phyloP scores from a whole-genome alignment of 1,140 invertebrate species.

The Psilanteris sp. region DNA sequence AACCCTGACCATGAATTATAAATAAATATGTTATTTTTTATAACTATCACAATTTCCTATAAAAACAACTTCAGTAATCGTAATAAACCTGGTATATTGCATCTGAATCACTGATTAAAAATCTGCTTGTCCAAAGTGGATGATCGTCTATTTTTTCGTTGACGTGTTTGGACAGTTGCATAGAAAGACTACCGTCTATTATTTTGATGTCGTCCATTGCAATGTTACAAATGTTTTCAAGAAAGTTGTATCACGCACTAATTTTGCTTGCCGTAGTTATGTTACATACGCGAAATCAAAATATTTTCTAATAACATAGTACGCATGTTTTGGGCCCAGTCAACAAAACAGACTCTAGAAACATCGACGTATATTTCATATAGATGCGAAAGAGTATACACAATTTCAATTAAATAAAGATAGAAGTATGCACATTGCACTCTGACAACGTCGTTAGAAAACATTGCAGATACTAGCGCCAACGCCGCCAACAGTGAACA shows the following conservation, averaged over 20 bases:
- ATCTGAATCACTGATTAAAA: constrained; percentile 85
- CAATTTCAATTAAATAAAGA: too few relatives aligned
- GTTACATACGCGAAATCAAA: constrained; percentile 7
- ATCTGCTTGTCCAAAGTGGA: constrained; percentile 90
- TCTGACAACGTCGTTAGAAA: too few relatives aligned
- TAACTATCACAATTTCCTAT: too few relatives aligned
- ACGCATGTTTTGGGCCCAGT: constrained; percentile 9
- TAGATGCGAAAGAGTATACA: too few relatives aligned
- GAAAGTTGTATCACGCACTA: too few relatives aligned
- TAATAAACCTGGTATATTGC: constrained; percentile 83
- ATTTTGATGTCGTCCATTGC: constrained; percentile 78
- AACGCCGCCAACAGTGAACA: too few relatives aligned
- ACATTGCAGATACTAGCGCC: too few relatives aligned
- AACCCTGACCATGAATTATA: too few relatives aligned
- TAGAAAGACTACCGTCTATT: constrained; percentile 89
- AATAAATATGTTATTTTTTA: too few relatives aligned
- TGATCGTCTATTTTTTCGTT: constrained; percentile 85
- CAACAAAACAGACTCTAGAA: constrained; percentile 14
- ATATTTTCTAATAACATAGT: constrained; percentile 14
- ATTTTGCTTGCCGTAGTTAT: too few relatives aligned
- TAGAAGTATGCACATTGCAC: too few relatives aligned
- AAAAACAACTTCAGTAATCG: background rate
- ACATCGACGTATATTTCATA: constrained; percentile 6
- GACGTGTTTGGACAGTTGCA: constrained; percentile 86
- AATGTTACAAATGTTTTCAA: too few relatives aligned